Conservation (phyloP, 2,113 vertebrate species). For the Syngnathoides biaculeatus region DNA sequence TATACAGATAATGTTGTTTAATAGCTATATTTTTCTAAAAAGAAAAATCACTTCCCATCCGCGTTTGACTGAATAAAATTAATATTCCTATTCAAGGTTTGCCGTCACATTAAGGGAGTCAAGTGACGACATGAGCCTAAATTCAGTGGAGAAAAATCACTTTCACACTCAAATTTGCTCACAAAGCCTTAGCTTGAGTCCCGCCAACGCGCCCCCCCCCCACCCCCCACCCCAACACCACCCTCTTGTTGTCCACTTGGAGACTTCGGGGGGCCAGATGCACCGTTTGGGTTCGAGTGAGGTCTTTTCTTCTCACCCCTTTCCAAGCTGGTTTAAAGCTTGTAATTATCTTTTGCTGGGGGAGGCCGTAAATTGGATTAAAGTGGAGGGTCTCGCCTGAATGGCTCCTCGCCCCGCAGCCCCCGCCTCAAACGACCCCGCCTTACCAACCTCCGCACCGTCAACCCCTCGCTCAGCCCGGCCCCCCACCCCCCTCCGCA, state of each 20-base stretch:
- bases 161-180: conserved; percentile 75
- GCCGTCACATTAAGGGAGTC: not conserved
- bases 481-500: not conserved
- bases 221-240: too few species aligned
- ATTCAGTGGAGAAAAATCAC: conserved; percentile 50
- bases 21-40: too few species aligned
- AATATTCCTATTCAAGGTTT: too few species aligned
- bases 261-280: conserved; percentile 77
- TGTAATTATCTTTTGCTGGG: conserved; percentile 92
- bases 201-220: conserved; percentile 66
- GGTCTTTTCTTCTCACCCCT: conserved; percentile 73
- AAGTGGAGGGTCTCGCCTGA: conserved; percentile 90
- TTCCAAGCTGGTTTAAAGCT: conserved; percentile 84
- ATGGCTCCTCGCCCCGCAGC: conserved; percentile 63
- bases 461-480: conserved; percentile 65
- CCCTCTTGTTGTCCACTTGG: conserved; percentile 69
- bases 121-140: not conserved
- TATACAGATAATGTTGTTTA: too few species aligned
- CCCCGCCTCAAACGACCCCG: not conserved
- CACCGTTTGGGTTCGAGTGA: conserved; percentile 78
- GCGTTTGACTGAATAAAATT: not conserved
- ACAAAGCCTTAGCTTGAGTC: conserved; percentile 68
- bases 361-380: conserved; percentile 97
- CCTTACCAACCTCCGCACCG: conserved; percentile 16
- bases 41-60: too few species aligned